These are phyloP conservation scores for Dipodomys merriami DNA, from an alignment of 2,113 vertebrate genomes.

Conservation along the genomic window DNA sequence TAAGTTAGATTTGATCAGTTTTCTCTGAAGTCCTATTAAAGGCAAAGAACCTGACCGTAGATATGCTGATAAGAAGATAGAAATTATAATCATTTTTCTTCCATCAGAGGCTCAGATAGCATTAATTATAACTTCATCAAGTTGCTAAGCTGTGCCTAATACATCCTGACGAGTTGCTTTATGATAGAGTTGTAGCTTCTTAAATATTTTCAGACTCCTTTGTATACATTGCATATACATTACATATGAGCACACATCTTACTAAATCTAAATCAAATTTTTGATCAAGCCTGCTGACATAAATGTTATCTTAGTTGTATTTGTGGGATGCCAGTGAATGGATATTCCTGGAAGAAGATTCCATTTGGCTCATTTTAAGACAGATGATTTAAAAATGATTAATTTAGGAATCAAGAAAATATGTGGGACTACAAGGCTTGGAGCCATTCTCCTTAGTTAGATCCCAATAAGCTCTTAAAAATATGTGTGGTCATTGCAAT, in stretches of 20 bases:
- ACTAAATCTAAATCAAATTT: slow-evolving; percentile 71
- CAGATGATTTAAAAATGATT: slow-evolving; percentile 73
- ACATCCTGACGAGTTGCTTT: slow-evolving; percentile 63
- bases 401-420: slow-evolving; percentile 73
- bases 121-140: neutral
- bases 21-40: neutral
- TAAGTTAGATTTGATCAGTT: neutral
- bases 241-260: slow-evolving; percentile 46
- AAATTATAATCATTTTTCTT: slow-evolving; percentile 30
- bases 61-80: neutral
- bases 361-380: slow-evolving; percentile 68
- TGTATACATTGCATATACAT: slow-evolving; percentile 56
- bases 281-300: slow-evolving; percentile 41
- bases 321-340: slow-evolving; percentile 60
- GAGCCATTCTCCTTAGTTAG: slow-evolving; percentile 63
- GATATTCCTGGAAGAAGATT: slow-evolving; percentile 70
- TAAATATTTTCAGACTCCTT: slow-evolving; percentile 63
- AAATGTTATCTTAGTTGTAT: slow-evolving; percentile 64
- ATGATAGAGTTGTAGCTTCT: slow-evolving; percentile 22
- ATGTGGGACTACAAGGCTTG: slow-evolving; percentile 53
- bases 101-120: slow-evolving; percentile 27
- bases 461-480: slow-evolving; percentile 73
- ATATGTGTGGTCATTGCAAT: slow-evolving; percentile 73
- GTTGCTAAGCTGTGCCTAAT: slow-evolving; percentile 42
- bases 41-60: neutral